Evolutionary conservation across 2,797 vertebrate genomes (phyloP), one percentile per base, ranked within the genome.

Genomic region (Xiphophorus birchmanni): DNA sequence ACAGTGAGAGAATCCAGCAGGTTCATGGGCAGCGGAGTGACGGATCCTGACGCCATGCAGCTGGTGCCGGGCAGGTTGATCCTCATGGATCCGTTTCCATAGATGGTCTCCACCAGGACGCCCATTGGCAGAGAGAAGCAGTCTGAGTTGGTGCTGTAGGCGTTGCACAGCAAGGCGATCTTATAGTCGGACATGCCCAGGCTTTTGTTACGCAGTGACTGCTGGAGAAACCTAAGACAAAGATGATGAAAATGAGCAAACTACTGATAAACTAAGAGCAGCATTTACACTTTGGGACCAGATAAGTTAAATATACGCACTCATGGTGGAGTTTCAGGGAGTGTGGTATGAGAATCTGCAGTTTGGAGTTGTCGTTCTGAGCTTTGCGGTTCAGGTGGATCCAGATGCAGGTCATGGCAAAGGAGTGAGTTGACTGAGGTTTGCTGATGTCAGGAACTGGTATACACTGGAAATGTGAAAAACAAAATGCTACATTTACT

Each of bases 341-440:
- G 93, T 99, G 98, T 5, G 99, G 99, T 82, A 99, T 99, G 54
- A 98, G 98, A 86, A 99, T 99, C 93, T 99, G 99, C 3, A 98
- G 94, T 82, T 98, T 98, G 89, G 97, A 98, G 94, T 98, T 97
- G 95, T 97, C 98, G 52, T 96, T 99, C 81, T 99, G 99, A 29
- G 98, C 98, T 95, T 99, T 99, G 90, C 97, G 97, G 90, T 99
- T 99, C 83, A 99, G 96, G 90, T 99, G 99, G 92, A 99, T 99
- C 99, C 99, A 99, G 92, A 99, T 99, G 94, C 98, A 99, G 84
- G 99, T 99, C 99, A 99, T 99, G 44, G 99, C 99, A 88, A 99
- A 99, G 73, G 98, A 97, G 76, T 99, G 99, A 44, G 99, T 99
- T 18, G 98, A 99, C 92, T 99, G 99, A 0, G 99, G 98, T 85